These are phyloP conservation scores for Pangasius macronema DNA, from an alignment of 2,797 vertebrate species.

Conservation along the genomic window DNA sequence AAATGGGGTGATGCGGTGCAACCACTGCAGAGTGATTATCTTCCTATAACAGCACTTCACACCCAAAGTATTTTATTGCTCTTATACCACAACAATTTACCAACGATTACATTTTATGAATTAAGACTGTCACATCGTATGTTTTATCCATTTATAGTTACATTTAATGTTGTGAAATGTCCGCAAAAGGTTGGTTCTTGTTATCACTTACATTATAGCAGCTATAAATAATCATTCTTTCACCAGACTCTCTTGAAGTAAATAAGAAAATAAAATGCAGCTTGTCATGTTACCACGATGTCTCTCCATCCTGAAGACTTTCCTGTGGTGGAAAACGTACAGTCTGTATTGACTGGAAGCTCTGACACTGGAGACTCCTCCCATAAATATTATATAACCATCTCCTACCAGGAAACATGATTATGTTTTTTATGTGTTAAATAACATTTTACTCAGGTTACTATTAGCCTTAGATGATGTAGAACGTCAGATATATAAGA, in stretches of 20 bases:
- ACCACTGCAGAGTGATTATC: neutral
- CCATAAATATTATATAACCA: neutral
- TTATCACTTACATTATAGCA: neutral
- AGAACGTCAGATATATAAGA: neutral
- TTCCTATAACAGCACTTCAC: neutral
- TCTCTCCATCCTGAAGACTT: neutral
- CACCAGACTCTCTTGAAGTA: neutral
- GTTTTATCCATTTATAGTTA: neutral
- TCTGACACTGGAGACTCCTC: neutral
- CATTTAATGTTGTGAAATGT: neutral
- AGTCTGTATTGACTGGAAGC: neutral
- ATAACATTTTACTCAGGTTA: neutral
- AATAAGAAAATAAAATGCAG: neutral
- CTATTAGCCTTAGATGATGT: neutral
- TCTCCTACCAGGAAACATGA: neutral
- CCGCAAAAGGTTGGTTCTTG: neutral
- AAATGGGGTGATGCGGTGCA: neutral
- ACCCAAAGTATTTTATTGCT: neutral
- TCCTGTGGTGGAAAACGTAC: neutral
- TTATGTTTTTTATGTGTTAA: neutral
- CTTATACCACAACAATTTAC: neutral
- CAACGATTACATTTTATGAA: neutral
- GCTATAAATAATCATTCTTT: neutral
- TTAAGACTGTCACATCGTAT: neutral
- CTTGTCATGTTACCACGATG: neutral